Evolutionary conservation across 2,797 vertebrate genomes (phyloP), one percentile per base, ranked within the genome.

Genomic region (Echiichthys vipera): DNA sequence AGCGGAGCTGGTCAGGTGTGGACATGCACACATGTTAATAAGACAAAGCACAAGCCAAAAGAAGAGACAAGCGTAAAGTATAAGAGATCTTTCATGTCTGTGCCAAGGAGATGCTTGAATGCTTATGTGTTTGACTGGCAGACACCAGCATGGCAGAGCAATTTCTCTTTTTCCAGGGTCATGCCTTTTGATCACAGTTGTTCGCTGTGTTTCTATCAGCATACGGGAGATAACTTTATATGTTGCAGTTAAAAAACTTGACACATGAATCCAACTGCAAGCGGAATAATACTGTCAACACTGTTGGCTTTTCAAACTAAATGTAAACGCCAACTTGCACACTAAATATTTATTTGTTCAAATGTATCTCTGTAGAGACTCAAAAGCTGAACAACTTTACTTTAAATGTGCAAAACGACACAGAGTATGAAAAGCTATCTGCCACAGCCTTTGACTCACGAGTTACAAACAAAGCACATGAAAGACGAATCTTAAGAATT

Each of bases 401-500:
- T 36, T 43, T 39, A 63, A 58, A 65, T 55, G 39, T 57, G 10
- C 56, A 17, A 34, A 70, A 55, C 5, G 5, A 22, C 40, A 43
- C n/a, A 71, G 27, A 50, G 56, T 12, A 71, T 25, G 46, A 66
- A 74, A 78, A 65, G 22, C 4, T 76, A 66, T 79, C 73, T 67
- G 74, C 30, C 34, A 20, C 24, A 30, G 80, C 66, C 73, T 74
- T 53, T 77, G 45, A 66, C 68, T 74, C 57, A 80, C 70, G 58
- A 68, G 80, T 75, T 72, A 39, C 73, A 51, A 85, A 93, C 80
- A 88, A 84, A 80, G 76, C 86, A 73, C 54, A 80, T 80, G 86
- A 88, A 90, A 88, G 81, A 78, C 87, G 72, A 90, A 90, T 90
- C 88, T 80, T 50, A 91, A 77, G 89, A 90, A 92, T 92, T 84